Evolutionary conservation across 2,888 invertebrate species (phyloP), one percentile per base, ranked within the genome.

Genomic region (Didymodactylos carnosus): DNA sequence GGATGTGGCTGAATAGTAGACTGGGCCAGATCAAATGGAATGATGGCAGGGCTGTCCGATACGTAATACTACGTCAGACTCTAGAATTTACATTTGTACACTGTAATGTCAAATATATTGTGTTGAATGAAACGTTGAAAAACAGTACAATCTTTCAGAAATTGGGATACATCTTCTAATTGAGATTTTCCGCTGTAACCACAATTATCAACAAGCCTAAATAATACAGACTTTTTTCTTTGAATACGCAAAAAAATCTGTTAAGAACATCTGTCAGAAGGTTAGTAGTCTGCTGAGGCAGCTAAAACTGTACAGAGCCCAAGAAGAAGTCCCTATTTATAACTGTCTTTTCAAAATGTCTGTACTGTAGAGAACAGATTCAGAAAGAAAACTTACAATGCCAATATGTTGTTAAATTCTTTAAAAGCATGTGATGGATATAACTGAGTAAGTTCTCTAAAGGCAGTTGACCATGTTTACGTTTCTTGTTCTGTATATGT

Each of bases 71-170:
- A 29, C 82, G 81, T 78, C 85, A 62, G 98, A 98, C 83, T 99
- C 98, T 0, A 98, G 98, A 0, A 97, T 97, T 85, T 98, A 98
- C 79, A 93, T 88, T 0, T 98, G 98, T 78, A 88, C 88, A 77
- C 93, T 94, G 76, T 90, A 88, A 84, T 98, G 98, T 10, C 98
- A 87, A 78, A 98, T 94, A 84, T 99, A 98, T 84, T 98, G 97
- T 0, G 98, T 99, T 75, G 94, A 94, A 83, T 86, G 86, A 78
- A 86, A 86, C 2, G 85, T 84, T 91, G 91, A 83, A 97, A 97
- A n/a, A 94, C 95, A 0, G 95, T 84, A 90, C 86, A 87, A 83
- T 81, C 87, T 88, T 89, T 92, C 19, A 98, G 86, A 82, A 98
- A 98, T 79, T 92, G 90, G 0, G 95, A 95, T 14, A 98, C 90